A percentile compares a stretch with the other conserved stretches of the same genome.
These are phyloP conservation scores for Cryptus viduatorius DNA, from an alignment of 2,888 invertebrate species.

Conservation along the genomic window DNA sequence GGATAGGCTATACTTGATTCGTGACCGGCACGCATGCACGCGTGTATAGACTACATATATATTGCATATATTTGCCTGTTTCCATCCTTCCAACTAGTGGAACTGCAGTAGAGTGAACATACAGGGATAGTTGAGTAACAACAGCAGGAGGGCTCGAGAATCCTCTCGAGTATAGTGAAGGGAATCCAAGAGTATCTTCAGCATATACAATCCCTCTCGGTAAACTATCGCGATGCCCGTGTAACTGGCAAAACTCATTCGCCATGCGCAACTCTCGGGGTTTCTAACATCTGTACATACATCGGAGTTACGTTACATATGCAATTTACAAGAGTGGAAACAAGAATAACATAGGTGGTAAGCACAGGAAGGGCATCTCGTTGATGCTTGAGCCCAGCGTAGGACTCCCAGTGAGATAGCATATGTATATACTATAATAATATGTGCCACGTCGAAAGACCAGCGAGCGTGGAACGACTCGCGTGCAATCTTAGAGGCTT, in stretches of 20 bases:
- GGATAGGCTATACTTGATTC: background rate
- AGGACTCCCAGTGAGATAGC: background rate
- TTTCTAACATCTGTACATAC: background rate
- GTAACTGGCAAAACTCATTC: background rate
- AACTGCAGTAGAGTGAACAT: constrained; percentile 34
- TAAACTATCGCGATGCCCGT: background rate
- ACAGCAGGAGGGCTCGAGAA: constrained; percentile 44
- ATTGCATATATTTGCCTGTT: constrained; percentile 3
- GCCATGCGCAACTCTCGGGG: background rate
- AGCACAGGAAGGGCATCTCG: constrained; percentile 1
- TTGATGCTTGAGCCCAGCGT: background rate
- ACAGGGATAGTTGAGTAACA: constrained; percentile 37
- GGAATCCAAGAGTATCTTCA: constrained; percentile 41
- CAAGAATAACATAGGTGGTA: constrained; percentile 13
- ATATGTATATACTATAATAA: constrained; percentile 9
- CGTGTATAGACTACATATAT: constrained; percentile 10
- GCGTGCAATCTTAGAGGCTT: constrained; percentile 52
- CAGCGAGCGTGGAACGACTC: constrained; percentile 36
- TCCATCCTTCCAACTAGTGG: constrained; percentile 47
- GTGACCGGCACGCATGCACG: constrained; percentile 51
- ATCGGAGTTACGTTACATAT: background rate
- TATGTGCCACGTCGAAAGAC: constrained; percentile 28
- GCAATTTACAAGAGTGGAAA: background rate
- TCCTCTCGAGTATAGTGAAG: constrained; percentile 8
- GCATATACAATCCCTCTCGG: constrained; percentile 35